These are phyloP conservation scores for Callipepla squamata DNA, from an alignment of 2,113 vertebrate species.

Conservation along the genomic window DNA sequence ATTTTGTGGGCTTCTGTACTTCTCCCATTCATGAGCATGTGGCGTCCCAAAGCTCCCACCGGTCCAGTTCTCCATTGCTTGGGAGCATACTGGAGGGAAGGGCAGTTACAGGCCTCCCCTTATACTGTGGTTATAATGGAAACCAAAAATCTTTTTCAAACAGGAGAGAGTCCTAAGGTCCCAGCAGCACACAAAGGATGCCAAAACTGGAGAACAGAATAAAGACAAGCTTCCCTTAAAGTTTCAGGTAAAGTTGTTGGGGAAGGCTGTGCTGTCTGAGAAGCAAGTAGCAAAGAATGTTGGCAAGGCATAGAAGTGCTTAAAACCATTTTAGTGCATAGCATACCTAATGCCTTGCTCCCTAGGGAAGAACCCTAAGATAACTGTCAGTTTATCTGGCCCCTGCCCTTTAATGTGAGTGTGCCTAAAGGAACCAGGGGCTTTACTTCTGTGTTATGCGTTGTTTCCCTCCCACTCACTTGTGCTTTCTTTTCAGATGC, in stretches of 20 bases:
- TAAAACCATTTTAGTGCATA: neutral
- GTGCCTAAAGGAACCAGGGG: slow-evolving; percentile 19
- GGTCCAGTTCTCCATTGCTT: neutral
- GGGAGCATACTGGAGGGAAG: neutral
- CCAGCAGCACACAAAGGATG: neutral
- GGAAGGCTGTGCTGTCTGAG: neutral
- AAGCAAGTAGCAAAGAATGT: neutral
- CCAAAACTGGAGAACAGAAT: neutral
- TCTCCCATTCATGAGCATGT: neutral
- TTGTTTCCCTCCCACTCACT: slow-evolving; percentile 40
- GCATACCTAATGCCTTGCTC: neutral
- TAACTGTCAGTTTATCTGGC: neutral
- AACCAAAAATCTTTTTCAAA: neutral
- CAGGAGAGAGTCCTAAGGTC: neutral
- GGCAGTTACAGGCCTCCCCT: neutral
- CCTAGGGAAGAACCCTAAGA: neutral
- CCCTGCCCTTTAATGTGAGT: slow-evolving; percentile 20
- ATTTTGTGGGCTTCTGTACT: neutral
- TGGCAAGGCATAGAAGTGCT: neutral
- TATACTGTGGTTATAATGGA: neutral
- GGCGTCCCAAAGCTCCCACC: neutral
- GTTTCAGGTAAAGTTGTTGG: neutral
- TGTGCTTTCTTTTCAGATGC: slow-evolving; percentile 39
- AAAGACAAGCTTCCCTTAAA: neutral
- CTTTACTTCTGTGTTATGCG: slow-evolving; percentile 38